These are phyloP conservation scores for Calameuta filiformis DNA, from an alignment of 2,888 invertebrate species.

Conservation along the genomic window DNA sequence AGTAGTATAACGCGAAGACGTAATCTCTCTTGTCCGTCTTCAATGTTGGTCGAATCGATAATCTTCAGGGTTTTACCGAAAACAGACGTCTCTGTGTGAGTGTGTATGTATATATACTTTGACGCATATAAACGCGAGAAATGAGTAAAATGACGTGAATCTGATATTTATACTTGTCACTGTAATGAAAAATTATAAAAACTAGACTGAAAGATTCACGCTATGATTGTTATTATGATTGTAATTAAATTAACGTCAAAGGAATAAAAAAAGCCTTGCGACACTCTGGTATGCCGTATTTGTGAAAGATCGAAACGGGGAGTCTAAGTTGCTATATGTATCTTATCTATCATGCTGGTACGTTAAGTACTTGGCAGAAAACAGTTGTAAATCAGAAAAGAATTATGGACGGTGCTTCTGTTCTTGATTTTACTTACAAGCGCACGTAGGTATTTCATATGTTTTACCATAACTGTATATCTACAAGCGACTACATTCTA, in stretches of 20 bases:
- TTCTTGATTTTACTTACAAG: neutral
- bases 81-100: neutral
- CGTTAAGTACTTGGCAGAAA: neutral
- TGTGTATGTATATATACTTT: neutral
- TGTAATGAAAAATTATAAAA: neutral
- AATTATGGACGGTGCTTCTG: neutral
- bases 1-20: neutral
- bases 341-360: neutral
- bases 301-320: constrained; percentile 18
- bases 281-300: constrained; percentile 12
- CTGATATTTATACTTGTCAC: neutral
- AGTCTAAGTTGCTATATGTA: neutral
- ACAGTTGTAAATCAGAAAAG: neutral
- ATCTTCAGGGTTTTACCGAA: neutral
- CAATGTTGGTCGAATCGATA: neutral
- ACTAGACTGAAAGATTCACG: neutral
- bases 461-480: neutral
- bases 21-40: neutral
- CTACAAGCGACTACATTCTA: neutral
- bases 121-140: neutral
- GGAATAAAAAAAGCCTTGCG: constrained; percentile 12
- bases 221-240: constrained; percentile 4
- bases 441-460: neutral
- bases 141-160: neutral
- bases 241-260: neutral